Evolutionary conservation across 2,113 vertebrate genomes (phyloP), one percentile per base, ranked within the genome.

Genomic region (Atherinomorus stipes): DNA sequence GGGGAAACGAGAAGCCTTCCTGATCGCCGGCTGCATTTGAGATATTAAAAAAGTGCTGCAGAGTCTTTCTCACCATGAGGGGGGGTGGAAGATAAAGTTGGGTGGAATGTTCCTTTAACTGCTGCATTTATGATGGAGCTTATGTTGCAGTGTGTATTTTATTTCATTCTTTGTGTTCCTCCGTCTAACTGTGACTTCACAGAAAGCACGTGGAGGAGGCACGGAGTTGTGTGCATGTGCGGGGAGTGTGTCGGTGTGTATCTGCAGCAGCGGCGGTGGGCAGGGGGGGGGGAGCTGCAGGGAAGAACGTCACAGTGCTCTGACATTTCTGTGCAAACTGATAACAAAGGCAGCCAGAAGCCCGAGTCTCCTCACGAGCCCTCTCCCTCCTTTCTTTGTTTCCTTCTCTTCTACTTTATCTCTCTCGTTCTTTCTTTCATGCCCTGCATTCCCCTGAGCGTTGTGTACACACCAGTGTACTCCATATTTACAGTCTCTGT

Each of bases 271-370:
- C 69, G 22, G 70, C 38, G 70, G 64, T 51, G 80, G 81, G 74
- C 79, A 90, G 76, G 76, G 85, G 87, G 74, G 68, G 74, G 68
- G 64, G 80, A 70, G 88, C 82, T 90, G 76, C 67, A 69, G 89
- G 89, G 80, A 64, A 84, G 83, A 85, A 85, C 82, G 84, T 86
- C 84, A 87, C 80, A 78, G 78, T 60, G 67, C 77, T 78, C 79
- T 93, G 90, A 88, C 88, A 91, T 93, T 91, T 90, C 90, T 90
- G 88, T 83, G 78, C 75, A 82, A 71, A 87, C 85, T 76, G 91
- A 92, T 91, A 92, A 91, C 82, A 87, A 85, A 83, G 51, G 54
- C 71, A 78, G 84, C 83, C 71, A 71, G 76, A 56, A 85, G 78
- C 78, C 45, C 9, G 22, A 61, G 62, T 85, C 81, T 87, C 70